These are phyloP conservation scores for Micromys minutus DNA, from an alignment of 2,113 vertebrate species.

Conservation along the genomic window DNA sequence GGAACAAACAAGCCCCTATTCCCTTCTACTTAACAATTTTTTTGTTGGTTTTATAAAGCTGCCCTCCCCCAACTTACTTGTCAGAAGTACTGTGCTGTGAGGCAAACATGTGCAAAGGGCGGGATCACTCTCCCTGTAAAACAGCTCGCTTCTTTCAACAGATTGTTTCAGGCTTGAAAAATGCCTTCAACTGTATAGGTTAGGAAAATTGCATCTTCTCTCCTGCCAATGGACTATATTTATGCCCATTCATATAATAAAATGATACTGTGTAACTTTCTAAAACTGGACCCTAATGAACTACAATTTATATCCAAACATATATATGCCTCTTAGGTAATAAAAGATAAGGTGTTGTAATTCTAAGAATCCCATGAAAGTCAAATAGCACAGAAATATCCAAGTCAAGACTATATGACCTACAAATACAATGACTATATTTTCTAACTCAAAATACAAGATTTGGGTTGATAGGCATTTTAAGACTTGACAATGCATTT, in stretches of 20 bases:
- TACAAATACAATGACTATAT: not conserved
- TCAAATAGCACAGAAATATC: not conserved
- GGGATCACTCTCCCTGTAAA: not conserved
- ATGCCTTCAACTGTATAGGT: not conserved
- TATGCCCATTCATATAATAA: not conserved
- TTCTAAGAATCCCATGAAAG: conserved; percentile 2
- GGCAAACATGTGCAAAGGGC: not conserved
- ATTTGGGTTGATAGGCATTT: not conserved
- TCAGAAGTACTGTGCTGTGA: conserved; percentile 13
- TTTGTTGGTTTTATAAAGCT: not conserved
- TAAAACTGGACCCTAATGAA: not conserved
- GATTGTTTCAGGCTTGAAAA: conserved; percentile 41
- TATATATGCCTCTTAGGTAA: not conserved
- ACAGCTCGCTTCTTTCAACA: conserved; percentile 36
- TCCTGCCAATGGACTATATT: not conserved
- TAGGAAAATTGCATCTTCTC: not conserved
- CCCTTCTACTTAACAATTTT: not conserved
- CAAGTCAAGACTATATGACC: not conserved
- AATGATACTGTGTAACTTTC: not conserved
- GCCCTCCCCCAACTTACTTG: not conserved
- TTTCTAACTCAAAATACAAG: conserved; percentile 46
- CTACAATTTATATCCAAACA: not conserved
- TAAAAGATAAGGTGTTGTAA: not conserved
- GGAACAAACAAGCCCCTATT: conserved; percentile 59
- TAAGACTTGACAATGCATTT: conserved; percentile 24